Base-by-base conservation (phyloP, 2,888 invertebrate species). In the Dugesia japonica region DNA sequence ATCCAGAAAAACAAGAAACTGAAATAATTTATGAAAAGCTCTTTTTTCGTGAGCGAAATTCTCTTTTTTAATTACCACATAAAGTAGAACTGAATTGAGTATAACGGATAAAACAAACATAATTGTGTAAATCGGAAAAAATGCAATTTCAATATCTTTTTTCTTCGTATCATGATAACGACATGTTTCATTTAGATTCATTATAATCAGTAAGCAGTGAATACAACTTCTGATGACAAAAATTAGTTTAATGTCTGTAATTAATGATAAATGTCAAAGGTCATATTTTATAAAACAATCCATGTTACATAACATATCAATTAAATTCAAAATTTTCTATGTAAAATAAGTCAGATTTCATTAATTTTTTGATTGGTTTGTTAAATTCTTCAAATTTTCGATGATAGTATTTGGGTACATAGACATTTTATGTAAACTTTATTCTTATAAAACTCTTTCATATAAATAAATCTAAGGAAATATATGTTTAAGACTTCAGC, bases 21-120 rank as follows among this genome's bases (percentile, higher is more conserved):
- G 56, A 23, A 56, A 56, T 56, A 56, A 23, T 56, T 56, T 56
- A 56, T 56, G 56, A 56, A 56, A 56, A 20, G n/a, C n/a, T 56
- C 56, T n/a, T n/a, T 56, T 56, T 56, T 56, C 56, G 23, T 56
- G 23, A n/a, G n/a, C 23, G 17, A 13, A 56, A 56, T n/a, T n/a
- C 23, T 56, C 56, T 56, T 13, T 56, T 56, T 23, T 56, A 23
- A n/a, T 56, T 1, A 56, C 56, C 23, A 56, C 56, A 56, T 56
- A 56, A 56, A 56, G 56, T 20, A 56, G n/a, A 56, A 56, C 7
- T 13, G 56, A 56, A 23, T 56, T 56, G 20, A 56, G 23, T n/a
- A 56, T 4, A 23, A 56, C 56, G 4, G 56, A 56, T 9, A 56
- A n/a, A 56, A 23, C 17, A 23, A 56, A 56, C 56, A 56, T 56